These are phyloP conservation scores for Sinosuthora webbiana DNA, from an alignment of 2,113 vertebrate species.

Conservation along the genomic window DNA sequence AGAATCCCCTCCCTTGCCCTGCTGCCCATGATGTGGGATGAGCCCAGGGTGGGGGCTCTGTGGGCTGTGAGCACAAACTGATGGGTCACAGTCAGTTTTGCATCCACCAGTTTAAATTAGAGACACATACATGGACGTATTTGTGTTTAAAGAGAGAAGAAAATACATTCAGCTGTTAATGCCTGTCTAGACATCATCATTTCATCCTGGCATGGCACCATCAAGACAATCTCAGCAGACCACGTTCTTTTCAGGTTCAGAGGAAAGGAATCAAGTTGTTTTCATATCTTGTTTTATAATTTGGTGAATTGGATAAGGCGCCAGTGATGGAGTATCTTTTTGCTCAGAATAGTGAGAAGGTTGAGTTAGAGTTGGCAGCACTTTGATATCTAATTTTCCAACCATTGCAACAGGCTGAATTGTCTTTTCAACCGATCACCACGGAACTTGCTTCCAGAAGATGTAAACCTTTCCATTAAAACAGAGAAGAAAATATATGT, in stretches of 20 bases:
- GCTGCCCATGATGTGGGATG: background rate
- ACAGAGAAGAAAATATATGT: background rate
- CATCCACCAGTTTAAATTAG: background rate
- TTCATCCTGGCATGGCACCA: background rate
- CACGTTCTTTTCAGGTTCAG: background rate
- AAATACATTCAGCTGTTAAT: background rate
- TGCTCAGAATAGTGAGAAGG: background rate
- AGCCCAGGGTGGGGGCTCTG: background rate
- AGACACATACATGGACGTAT: background rate
- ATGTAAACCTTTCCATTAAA: background rate
- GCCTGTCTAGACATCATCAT: background rate
- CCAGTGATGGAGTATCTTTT: background rate
- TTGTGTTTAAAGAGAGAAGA: background rate
- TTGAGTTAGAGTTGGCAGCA: background rate
- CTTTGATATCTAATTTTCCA: background rate
- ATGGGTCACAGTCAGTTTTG: background rate
- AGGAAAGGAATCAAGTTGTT: background rate
- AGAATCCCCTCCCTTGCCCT: background rate
- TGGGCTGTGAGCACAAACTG: background rate
- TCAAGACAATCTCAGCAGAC: background rate
- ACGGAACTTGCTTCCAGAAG: background rate
- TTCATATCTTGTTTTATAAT: background rate
- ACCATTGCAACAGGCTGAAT: background rate
- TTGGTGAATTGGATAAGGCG: background rate
- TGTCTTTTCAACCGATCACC: background rate